Conservation (phyloP, 2,113 vertebrate species). For the Casuarius casuarius region DNA sequence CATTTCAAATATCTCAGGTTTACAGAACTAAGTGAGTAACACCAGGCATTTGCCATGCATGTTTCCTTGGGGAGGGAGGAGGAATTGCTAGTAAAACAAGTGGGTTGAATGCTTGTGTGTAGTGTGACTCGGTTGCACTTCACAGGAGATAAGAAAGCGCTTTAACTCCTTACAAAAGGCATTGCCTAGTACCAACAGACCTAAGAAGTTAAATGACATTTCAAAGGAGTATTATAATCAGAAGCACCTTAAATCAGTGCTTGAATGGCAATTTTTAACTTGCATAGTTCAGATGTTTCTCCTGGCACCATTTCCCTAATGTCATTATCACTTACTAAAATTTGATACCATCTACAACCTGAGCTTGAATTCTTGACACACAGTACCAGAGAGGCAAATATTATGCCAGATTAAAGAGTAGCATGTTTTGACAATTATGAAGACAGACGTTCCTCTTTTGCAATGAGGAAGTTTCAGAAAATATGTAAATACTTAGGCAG, state of each 20-base stretch:
- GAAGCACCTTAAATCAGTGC: neutral
- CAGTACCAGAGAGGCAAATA: slow-evolving; percentile 33
- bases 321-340: slow-evolving; percentile 68
- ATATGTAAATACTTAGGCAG: slow-evolving; percentile 51
- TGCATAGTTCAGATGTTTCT: slow-evolving; percentile 61
- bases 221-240: slow-evolving; percentile 33
- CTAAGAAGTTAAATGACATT: slow-evolving; percentile 5
- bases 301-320: slow-evolving; percentile 22
- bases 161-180: neutral
- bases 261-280: slow-evolving; percentile 35
- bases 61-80: neutral
- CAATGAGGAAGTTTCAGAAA: slow-evolving; percentile 56
- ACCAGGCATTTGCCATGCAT: neutral
- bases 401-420: slow-evolving; percentile 43
- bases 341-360: slow-evolving; percentile 52
- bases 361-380: slow-evolving; percentile 56
- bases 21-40: neutral
- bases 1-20: neutral
- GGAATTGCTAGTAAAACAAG: neutral
- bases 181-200: neutral
- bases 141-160: neutral
- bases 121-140: neutral
- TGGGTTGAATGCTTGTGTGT: neutral
- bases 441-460: slow-evolving; percentile 35
- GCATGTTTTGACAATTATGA: slow-evolving; percentile 57